phyloP scores from a whole-genome alignment of 2,797 vertebrate genomes.

The Champsocephalus esox region DNA sequence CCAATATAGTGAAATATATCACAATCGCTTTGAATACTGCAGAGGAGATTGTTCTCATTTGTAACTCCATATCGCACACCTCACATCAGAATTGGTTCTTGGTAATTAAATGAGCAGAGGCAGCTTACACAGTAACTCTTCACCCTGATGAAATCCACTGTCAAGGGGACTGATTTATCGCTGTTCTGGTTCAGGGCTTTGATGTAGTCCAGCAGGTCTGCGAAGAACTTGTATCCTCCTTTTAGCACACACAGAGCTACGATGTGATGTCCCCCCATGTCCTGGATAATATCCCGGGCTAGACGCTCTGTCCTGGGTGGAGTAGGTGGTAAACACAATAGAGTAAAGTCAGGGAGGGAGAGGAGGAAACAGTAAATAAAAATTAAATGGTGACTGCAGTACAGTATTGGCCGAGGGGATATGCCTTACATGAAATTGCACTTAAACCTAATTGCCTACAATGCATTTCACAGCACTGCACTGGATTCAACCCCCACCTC shows the following conservation, averaged over 20 bases:
- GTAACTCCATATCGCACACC: constrained; percentile 19
- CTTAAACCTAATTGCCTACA: constrained; percentile 29
- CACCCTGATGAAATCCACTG: constrained; percentile 90
- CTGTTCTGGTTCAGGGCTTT: constrained; percentile 90
- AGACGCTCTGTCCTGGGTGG: constrained; percentile 87
- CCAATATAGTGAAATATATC: too few relatives aligned
- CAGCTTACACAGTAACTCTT: constrained; percentile 89
- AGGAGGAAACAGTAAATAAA: constrained; percentile 1
- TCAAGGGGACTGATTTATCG: constrained; percentile 89
- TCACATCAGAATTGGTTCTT: constrained; percentile 33
- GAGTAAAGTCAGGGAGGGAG: not conserved
- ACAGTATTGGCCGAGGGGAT: not conserved
- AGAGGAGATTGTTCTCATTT: constrained; percentile 12
- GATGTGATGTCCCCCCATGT: constrained; percentile 89
- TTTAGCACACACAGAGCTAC: constrained; percentile 91
- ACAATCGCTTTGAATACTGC: not conserved
- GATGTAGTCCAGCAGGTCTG: constrained; percentile 91
- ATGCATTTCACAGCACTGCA: constrained; percentile 15
- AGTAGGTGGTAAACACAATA: constrained; percentile 6
- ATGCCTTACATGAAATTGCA: constrained; percentile 14
- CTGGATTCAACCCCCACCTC: not conserved
- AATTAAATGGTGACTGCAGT: not conserved
- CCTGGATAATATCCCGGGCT: constrained; percentile 88
- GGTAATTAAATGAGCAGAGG: constrained; percentile 46
- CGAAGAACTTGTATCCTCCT: constrained; percentile 92